A percentile compares a stretch with the other conserved stretches of the same genome.
Conservation (phyloP, 2,888 invertebrate genomes). For the Thera obeliscata region DNA sequence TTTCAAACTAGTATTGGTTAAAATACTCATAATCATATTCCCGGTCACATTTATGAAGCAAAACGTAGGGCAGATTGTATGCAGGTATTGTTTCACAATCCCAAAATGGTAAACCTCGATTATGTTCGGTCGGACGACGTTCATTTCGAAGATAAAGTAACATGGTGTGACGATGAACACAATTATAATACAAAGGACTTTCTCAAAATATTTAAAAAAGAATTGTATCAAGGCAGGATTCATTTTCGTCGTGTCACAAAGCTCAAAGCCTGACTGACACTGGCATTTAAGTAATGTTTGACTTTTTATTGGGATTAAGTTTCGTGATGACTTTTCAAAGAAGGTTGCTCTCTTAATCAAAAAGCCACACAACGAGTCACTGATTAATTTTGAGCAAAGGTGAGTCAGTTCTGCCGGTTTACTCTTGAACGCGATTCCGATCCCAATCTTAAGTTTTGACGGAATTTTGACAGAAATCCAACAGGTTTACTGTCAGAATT, state of each 20-base stretch:
- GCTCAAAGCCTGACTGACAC: slow-evolving; percentile 37
- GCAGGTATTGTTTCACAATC: slow-evolving; percentile 46
- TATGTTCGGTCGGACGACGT: slow-evolving; percentile 56
- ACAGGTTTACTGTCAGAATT: no score
- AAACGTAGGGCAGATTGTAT: slow-evolving; percentile 53
- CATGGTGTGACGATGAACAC: slow-evolving; percentile 57
- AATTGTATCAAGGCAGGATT: slow-evolving; percentile 8
- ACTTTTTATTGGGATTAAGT: slow-evolving; percentile 21
- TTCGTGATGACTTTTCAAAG: slow-evolving; percentile 20
- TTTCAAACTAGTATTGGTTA: slow-evolving; percentile 55
- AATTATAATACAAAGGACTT: slow-evolving; percentile 46
- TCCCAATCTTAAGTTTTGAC: no score
- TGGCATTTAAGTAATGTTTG: slow-evolving; percentile 38
- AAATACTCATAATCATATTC: slow-evolving; percentile 61
- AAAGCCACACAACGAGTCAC: background rate
- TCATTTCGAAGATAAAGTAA: slow-evolving; percentile 60
- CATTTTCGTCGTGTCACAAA: slow-evolving; percentile 22
- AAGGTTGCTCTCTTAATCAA: slow-evolving; percentile 12
- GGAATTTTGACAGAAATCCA: no score
- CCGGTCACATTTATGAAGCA: slow-evolving; percentile 64
- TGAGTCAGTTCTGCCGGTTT: background rate
- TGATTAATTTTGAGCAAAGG: background rate
- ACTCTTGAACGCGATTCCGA: no score
- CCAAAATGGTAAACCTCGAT: slow-evolving; percentile 50
- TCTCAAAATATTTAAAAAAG: slow-evolving; percentile 41